Base-by-base conservation (phyloP, 2,797 vertebrate species). In the Sebastes itinus region DNA sequence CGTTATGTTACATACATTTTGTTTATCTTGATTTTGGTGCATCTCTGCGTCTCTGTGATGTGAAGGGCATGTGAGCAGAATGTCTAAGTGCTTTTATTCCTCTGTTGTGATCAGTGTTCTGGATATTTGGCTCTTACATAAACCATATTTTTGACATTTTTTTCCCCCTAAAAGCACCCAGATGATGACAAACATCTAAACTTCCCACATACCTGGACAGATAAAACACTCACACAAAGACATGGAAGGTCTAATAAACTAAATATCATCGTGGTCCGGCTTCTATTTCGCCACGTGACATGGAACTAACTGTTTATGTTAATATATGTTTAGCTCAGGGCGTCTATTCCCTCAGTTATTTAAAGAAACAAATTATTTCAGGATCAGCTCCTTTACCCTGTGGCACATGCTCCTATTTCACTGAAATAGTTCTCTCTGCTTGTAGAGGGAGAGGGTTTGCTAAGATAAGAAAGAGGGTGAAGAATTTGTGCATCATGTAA, bases 321-420 rank as follows among this genome's bases (percentile, higher is more conserved):
- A 69, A 86, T 87, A 52, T 87, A 91, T 84, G 75, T 89, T 90
- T 55, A 84, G 83, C 91, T 88, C 30, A 72, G 46, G 60, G 92
- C 85, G 2, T 87, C 77, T 77, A 63, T 84, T 87, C 85, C 73
- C 82, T 72, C 72, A 88, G 92, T 94, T 95, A 95, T 95, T 95
- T 95, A 92, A 94, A 94, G 93, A 83, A 93, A 90, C 90, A 88
- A 84, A 94, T 95, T 95, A 94, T 93, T 93, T 94, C 91, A 93
- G 92, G 91, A 86, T 93, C 88, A 88, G 91, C 82, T 93, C 88
- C 65, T 90, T 77, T 80, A 82, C 88, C 90, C 92, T 14, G 80
- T 91, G 89, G 90, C 89, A 91, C 90, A 90, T 80, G 80, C 81
- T 89, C 87, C 78, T 87, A 89, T 92, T 86, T 82, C 77, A 86